These are phyloP conservation scores for Podarcis muralis DNA, from an alignment of 2,113 vertebrate genomes.

Conservation along the genomic window DNA sequence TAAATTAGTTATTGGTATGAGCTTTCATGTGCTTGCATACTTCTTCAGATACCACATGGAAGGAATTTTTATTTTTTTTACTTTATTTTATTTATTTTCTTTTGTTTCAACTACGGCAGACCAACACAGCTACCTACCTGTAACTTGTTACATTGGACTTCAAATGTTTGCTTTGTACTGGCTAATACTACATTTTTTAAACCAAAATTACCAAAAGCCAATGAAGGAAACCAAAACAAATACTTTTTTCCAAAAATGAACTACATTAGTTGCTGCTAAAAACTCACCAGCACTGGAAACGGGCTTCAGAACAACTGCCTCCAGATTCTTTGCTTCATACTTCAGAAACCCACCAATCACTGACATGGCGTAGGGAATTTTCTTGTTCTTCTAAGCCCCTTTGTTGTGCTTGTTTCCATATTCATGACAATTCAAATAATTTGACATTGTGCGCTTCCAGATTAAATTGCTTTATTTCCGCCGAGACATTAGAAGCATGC, in stretches of 20 bases:
- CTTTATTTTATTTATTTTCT: no score
- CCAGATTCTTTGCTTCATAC: background rate
- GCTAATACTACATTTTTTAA: constrained; percentile 85
- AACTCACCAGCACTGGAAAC: background rate
- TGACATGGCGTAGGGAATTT: fast-evolving
- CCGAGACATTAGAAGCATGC: background rate
- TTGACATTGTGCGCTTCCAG: constrained; percentile 4
- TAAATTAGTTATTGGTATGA: no score
- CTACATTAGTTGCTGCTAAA: background rate
- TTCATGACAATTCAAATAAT: background rate
- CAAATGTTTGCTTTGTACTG: constrained; percentile 80
- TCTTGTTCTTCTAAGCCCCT: background rate
- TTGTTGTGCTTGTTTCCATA: background rate
- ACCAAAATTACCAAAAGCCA: constrained; percentile 83
- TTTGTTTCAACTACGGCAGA: no score
- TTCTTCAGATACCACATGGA: no score
- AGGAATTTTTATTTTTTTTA: no score
- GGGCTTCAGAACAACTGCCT: background rate
- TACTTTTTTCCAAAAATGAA: constrained; percentile 63
- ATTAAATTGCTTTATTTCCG: constrained; percentile 18
- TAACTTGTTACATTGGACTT: constrained; percentile 76
- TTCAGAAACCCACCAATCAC: background rate
- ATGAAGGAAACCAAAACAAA: constrained; percentile 87
- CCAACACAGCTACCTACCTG: no score
- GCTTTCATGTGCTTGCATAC: no score